Evolutionary conservation across 2,797 vertebrate species (phyloP), one percentile per base, ranked within the genome.

Genomic region (Tokudaia tokunoshimensis): DNA sequence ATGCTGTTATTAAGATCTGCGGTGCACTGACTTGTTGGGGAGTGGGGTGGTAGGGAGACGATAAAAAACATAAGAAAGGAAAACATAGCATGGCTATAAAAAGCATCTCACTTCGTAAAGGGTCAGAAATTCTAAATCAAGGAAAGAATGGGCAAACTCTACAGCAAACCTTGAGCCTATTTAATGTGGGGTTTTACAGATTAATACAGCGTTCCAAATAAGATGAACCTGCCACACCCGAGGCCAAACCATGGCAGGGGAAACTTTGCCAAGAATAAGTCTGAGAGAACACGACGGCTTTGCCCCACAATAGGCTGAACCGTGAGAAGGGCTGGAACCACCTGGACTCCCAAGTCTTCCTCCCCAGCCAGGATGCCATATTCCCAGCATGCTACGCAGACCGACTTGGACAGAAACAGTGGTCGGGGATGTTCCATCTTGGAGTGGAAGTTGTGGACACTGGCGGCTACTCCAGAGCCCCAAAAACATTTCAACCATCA

Each of bases 41-140:
- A 13, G 1, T 10, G 11, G 37, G 52, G 75, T 13, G 59, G 34
- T 1, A 57, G n/a, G 29, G n/a, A 70, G 34, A 50, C 29, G 11
- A 59, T 50, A 41, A 31, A 75, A 41, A 37, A 15, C n/a, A 41
- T 52, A 34, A 19, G 34, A 47, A 41, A 34, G 89, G 55, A 72
- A 57, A 92, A 34, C 63, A 61, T 4, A 0, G 29, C 3, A 1
- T 72, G 37, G 44, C 44, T 34, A 24, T 20, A 52, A n/a, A 83
- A 72, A 80, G 76, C 29, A 65, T 31, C 26, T 65, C 61, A 31
- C 26, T 78, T 82, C 24, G 31, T 47, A 52, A 84, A 92, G 55
- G 74, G 61, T 31, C 61, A 31, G 92, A 84, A 74, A 93, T 52
- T 83, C 78, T 81, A 83, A 91, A 52, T 47, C 31, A 80, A 72